Evolutionary conservation across 2,797 vertebrate species (phyloP).

Genomic region (Lithobates sylvaticus): DNA sequence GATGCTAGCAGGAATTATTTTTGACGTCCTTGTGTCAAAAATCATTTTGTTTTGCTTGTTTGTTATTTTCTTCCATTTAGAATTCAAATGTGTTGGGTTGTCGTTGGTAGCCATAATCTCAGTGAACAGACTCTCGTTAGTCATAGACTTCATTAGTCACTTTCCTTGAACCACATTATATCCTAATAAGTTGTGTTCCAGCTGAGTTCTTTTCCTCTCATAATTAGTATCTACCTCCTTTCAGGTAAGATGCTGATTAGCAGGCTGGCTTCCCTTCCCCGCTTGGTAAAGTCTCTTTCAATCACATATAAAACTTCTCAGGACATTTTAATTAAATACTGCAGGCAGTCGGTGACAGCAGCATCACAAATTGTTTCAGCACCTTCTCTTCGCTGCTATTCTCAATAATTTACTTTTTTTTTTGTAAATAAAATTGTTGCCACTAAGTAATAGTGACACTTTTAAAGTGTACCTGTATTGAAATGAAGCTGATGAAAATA

Average conservation of each 20-base stretch:
- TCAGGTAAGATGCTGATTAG: constrained; percentile 47
- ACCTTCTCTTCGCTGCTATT: not conserved
- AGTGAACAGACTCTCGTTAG: not conserved
- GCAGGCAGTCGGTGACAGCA: constrained; percentile 6
- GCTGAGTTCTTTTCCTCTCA: not conserved
- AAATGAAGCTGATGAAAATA: too few species aligned
- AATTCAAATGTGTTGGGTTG: not conserved
- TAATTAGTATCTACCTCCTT: constrained; percentile 23
- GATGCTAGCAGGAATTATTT: too few species aligned
- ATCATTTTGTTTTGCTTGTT: too few species aligned
- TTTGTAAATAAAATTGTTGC: not conserved
- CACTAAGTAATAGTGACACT: too few species aligned
- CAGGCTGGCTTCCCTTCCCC: not conserved
- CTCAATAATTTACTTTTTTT: not conserved
- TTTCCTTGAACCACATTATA: constrained; percentile 16
- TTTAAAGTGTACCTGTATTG: too few species aligned
- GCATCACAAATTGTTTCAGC: constrained; percentile 1
- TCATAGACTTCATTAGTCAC: constrained; percentile 26
- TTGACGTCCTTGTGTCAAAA: too few species aligned
- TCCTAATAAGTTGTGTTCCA: constrained; percentile 18
- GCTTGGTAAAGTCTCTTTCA: constrained; percentile 16
- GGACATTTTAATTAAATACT: constrained; percentile 33
- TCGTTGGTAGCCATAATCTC: not conserved
- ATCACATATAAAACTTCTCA: constrained; percentile 6
- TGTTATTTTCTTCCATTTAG: not conserved